phyloP scores from a whole-genome alignment of 2,113 vertebrate species.

The Ahaetulla prasina region DNA sequence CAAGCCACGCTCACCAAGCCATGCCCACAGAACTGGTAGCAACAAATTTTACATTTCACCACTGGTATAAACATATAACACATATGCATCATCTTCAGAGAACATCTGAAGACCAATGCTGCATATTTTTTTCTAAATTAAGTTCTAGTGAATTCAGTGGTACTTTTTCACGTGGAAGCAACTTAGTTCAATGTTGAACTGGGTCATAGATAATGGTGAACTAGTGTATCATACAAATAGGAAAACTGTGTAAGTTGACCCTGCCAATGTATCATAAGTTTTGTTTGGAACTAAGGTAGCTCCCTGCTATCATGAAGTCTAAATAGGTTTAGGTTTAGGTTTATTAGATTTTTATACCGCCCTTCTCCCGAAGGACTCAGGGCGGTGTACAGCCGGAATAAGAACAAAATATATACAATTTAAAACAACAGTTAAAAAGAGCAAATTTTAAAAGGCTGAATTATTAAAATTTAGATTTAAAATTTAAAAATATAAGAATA shows the following conservation, averaged over 20 bases:
- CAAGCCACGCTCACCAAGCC: no score
- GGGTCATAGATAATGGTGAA: not conserved
- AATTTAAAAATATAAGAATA: no score
- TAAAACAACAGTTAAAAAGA: no score
- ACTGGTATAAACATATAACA: not conserved
- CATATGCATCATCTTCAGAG: not conserved
- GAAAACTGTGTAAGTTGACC: not conserved
- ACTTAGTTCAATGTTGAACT: not conserved
- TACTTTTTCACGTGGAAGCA: not conserved
- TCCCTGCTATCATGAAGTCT: not conserved
- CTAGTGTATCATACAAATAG: not conserved
- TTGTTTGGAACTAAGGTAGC: not conserved
- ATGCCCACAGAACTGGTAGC: no score
- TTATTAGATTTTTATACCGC: no score
- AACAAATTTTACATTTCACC: no score
- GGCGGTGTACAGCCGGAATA: no score
- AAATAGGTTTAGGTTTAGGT: no score
- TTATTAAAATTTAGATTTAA: no score
- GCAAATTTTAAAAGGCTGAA: no score
- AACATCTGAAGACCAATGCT: not conserved
- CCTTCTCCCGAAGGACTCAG: no score
- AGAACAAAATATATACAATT: no score
- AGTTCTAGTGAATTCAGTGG: not conserved
- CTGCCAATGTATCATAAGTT: not conserved
- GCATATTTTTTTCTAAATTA: not conserved